Conservation (phyloP, 1,140 invertebrate genomes). For the Acyrthosiphon pisum region DNA sequence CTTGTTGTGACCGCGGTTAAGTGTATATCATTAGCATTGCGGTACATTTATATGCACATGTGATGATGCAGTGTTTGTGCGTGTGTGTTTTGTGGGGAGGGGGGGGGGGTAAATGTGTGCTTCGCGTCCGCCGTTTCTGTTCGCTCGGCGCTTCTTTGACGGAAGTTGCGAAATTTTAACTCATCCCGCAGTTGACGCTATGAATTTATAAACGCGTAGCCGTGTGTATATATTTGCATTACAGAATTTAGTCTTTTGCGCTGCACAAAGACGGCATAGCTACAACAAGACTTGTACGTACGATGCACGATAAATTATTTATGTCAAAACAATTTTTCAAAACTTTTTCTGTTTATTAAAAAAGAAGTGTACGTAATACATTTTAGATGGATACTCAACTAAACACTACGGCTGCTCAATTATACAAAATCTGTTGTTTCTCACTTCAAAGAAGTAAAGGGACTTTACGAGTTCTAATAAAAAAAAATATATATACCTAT, state of each 20-base stretch:
- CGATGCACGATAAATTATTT: neutral
- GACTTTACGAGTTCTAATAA: neutral
- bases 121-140: neutral
- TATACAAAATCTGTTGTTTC: neutral
- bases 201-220: neutral
- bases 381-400: neutral
- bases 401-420: neutral
- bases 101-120: neutral
- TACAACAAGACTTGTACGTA: neutral
- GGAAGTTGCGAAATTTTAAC: neutral
- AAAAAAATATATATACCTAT: neutral
- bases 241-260: neutral
- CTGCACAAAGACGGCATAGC: neutral
- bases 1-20: neutral
- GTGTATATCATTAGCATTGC: neutral
- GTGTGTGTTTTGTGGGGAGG: neutral
- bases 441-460: neutral
- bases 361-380: neutral
- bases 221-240: neutral
- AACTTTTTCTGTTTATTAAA: conserved; percentile 14
- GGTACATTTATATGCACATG: neutral
- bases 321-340: neutral
- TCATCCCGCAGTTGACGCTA: neutral
- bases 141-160: neutral
- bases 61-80: fast-evolving